These are phyloP conservation scores for Petroica traversi DNA, from an alignment of 2,113 vertebrate species.

Conservation along the genomic window DNA sequence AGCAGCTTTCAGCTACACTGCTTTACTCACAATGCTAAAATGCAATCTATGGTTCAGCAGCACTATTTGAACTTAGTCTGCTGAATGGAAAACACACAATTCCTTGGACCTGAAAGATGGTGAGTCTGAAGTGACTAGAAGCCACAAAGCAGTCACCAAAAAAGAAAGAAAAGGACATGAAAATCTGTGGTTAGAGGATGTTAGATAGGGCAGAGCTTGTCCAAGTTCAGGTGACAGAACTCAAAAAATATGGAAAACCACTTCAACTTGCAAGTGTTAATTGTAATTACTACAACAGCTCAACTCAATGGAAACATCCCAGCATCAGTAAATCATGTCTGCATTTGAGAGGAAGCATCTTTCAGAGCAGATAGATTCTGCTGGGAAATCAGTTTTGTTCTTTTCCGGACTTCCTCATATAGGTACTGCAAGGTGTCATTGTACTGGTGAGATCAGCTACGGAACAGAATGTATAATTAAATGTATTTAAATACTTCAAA, in stretches of 20 bases:
- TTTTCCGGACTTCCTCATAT: neutral
- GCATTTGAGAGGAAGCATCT: neutral
- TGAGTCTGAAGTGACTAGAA: neutral
- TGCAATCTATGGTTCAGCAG: neutral
- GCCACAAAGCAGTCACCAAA: neutral
- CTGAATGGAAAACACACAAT: neutral
- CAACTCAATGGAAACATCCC: neutral
- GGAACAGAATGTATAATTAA: neutral
- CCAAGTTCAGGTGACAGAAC: neutral
- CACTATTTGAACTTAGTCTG: neutral
- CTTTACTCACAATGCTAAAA: neutral
- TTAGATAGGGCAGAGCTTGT: neutral
- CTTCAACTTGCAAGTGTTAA: neutral
- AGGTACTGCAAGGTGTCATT: slow-evolving; percentile 17
- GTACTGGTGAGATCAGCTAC: neutral
- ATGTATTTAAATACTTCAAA: neutral
- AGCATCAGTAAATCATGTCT: neutral
- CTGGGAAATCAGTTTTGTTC: neutral
- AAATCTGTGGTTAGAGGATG: neutral
- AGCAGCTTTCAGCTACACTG: neutral
- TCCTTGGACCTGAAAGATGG: neutral
- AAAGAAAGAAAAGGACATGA: neutral
- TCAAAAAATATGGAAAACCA: neutral
- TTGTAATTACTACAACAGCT: neutral
- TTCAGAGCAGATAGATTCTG: neutral